phyloP scores from a whole-genome alignment of 2,797 vertebrate species.

The Gallinago stenura region DNA sequence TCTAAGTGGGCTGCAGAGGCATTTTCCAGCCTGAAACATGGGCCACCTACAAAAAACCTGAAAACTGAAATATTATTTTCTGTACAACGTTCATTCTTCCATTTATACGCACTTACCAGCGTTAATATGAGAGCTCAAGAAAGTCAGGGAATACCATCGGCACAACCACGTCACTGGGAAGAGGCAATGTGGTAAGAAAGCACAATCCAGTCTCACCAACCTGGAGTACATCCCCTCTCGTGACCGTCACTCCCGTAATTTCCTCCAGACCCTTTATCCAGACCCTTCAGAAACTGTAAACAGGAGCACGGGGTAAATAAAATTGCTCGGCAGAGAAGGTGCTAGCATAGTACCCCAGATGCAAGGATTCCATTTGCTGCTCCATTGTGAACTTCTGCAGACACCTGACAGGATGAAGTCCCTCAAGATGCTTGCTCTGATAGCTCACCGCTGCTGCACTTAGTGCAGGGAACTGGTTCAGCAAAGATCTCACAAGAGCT shows the following conservation, averaged over 20 bases:
- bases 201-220: neutral
- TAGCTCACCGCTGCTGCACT: neutral
- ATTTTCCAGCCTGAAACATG: neutral
- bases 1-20: neutral
- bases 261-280: constrained; percentile 5
- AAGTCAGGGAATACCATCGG: neutral
- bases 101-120: neutral
- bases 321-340: neutral
- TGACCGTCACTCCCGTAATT: neutral
- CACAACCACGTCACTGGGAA: neutral
- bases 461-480: neutral
- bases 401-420: neutral
- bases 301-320: neutral
- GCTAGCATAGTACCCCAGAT: neutral
- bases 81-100: neutral
- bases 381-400: neutral
- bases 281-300: neutral
- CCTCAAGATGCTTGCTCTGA: neutral
- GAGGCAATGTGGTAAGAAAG: neutral
- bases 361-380: neutral
- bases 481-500: neutral
- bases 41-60: neutral
- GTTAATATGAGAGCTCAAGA: neutral
- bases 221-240: neutral
- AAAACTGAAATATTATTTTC: neutral